phyloP scores from a whole-genome alignment of 2,888 invertebrate species.

The Minunthozetes semirufus region DNA sequence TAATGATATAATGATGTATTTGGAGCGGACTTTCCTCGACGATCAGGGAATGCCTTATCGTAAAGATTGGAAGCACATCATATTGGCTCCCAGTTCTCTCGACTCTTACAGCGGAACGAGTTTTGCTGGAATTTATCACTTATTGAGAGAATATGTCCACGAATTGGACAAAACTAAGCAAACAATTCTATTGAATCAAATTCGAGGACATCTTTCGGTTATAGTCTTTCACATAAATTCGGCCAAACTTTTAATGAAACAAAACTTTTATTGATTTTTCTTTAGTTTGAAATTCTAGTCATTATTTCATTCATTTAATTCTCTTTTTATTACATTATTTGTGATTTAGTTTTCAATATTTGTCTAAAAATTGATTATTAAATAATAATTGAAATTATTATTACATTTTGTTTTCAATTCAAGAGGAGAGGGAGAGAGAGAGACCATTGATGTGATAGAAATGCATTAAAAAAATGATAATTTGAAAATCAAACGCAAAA shows the following conservation, averaged over 20 bases:
- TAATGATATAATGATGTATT: background rate
- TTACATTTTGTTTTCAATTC: too few relatives aligned
- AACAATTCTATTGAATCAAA: background rate
- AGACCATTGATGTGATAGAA: too few relatives aligned
- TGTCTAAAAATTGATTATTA: too few relatives aligned
- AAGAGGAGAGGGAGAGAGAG: too few relatives aligned
- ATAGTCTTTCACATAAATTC: conserved; percentile 16
- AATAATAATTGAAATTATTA: too few relatives aligned
- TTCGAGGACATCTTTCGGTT: background rate
- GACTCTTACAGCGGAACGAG: background rate
- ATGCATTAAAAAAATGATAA: too few relatives aligned
- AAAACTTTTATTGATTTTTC: background rate
- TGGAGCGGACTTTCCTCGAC: background rate
- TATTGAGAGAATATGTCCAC: background rate
- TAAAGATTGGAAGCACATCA: background rate
- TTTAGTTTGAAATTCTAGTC: too few relatives aligned
- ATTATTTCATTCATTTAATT: too few relatives aligned
- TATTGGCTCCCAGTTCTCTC: conserved; percentile 14
- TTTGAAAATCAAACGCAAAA: too few relatives aligned
- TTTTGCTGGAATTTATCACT: background rate
- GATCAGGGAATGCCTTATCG: background rate
- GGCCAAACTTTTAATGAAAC: conserved; percentile 3
- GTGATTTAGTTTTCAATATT: too few relatives aligned
- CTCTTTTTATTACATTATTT: too few relatives aligned
- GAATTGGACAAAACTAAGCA: background rate